Evolutionary conservation across 1,140 invertebrate species (phyloP), one percentile per base, ranked within the genome.

Genomic region (Armadillidium nasatum): DNA sequence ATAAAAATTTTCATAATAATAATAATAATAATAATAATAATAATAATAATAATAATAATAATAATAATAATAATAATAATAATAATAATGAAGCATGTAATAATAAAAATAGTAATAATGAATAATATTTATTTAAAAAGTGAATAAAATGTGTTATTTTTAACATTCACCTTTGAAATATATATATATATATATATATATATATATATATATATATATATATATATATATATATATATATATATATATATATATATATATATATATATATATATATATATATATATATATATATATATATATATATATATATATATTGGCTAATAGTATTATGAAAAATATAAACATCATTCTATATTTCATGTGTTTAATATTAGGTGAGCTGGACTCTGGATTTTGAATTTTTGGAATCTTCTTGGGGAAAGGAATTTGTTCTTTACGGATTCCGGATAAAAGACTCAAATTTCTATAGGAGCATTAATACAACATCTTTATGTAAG

Each of bases 221-320:
- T 60, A 60, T 60, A 60, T 19, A 60, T 19, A 60, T 13, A 60
- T 19, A 60, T 19, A 60, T 19, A 60, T 19, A 60, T 19, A 60
- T 19, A 60, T 19, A 60, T 19, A 60, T 19, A 60, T 60, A 60
- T 60, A 60, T 60, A 60, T 60, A 60, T 60, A 60, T 60, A 60
- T 60, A 60, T 60, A 60, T 60, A 60, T 60, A 60, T 60, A 60
- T 60, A 60, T 60, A 60, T 60, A 60, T 60, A 60, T 60, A 60
- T 60, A 60, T 60, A 60, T 60, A 60, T 60, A 60, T 60, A 60
- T 60, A 60, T 60, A 60, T 60, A 60, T 60, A 60, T 60, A 19
- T 60, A 60, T 60, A 60, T 60, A 60, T 60, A 60, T 60, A 60
- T 60, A 60, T 60, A 60, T 60, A 60, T 60, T 13, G 50, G 7